Base-by-base conservation (phyloP, 1,140 invertebrate species). In the Hesperophylax magnus region DNA sequence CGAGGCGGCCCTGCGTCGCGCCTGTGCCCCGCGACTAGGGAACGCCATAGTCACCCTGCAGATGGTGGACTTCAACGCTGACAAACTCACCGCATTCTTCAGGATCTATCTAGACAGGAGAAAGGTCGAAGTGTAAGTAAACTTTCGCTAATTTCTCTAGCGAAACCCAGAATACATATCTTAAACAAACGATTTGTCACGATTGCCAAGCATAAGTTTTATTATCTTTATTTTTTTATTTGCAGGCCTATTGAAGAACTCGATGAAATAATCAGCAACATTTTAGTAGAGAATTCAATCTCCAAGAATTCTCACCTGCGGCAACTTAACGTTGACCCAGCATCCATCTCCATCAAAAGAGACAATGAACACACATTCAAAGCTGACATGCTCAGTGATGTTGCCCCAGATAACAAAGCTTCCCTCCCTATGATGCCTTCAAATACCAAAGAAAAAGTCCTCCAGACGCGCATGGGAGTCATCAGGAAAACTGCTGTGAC, bases 61-160 rank as follows among this genome's bases (percentile, higher is more conserved):
- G 14, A 92, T 95, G 80, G 93, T 93, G 39, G 92, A 91, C 85
- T 95, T 96, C 85, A 92, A 93, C 22, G 93, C 93, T 82, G 92
- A 93, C 75, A 91, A 92, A 74, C 86, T 95, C n/a, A 93, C 94
- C 81, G 93, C 95, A 11, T 94, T 94, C 87, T 96, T 95, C 87
- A 92, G 91, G 87, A 84, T 96, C 11, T 93, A 94, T 81, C 88
- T 96, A 20, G 94, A 96, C 86, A 90, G 93, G 84, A 93, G 93
- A 91, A 95, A 95, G 92, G 91, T 95, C 84, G 92, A 93, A 5
- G 93, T 91, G 92, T 93, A 88, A 84, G 74, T 60, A 15, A 17
- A 20, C 34, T 31, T 11, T 63, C 24, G 15, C 11, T 2, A 2
- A 47, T 47, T 47, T 47, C 39, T 14, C 9, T 14, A 11, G 11